A percentile compares a stretch with the other conserved stretches of the same genome.
phyloP scores from a whole-genome alignment of 1,140 invertebrate species.

The Rhagoletis zephyria region DNA sequence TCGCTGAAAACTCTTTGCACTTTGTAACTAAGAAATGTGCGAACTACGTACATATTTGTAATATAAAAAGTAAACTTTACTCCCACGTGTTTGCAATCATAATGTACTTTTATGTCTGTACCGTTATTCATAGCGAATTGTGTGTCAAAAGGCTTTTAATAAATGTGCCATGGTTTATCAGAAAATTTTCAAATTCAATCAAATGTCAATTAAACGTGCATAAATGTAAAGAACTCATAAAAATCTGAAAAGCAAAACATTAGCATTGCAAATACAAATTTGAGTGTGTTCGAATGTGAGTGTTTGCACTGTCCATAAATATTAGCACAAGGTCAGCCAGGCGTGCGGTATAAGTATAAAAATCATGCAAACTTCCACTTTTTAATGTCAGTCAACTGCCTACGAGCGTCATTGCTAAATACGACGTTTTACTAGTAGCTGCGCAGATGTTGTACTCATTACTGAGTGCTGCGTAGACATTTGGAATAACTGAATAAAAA shows the following conservation, averaged over 20 bases:
- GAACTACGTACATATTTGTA: no score
- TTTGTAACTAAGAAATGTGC: neutral
- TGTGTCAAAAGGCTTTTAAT: constrained; percentile 29
- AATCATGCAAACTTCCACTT: constrained; percentile 13
- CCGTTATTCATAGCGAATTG: neutral
- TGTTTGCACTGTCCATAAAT: neutral
- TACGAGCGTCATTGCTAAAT: neutral
- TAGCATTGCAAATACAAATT: neutral
- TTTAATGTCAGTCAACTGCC: neutral
- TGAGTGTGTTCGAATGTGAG: neutral
- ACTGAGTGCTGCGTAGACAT: neutral
- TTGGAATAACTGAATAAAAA: neutral
- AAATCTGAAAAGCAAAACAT: neutral
- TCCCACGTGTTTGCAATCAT: constrained; percentile 20
- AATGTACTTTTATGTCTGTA: neutral
- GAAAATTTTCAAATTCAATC: constrained; percentile 9
- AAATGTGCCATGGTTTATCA: neutral
- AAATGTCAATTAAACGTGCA: constrained; percentile 41
- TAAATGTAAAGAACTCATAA: constrained; percentile 23
- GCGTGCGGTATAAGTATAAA: neutral
- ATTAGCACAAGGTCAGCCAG: constrained; percentile 31
- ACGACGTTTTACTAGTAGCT: neutral
- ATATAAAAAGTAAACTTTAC: neutral
- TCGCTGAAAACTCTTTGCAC: neutral
- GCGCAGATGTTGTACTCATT: neutral